phyloP scores from a whole-genome alignment of 2,888 invertebrate genomes.

The Amphipyra berbera region DNA sequence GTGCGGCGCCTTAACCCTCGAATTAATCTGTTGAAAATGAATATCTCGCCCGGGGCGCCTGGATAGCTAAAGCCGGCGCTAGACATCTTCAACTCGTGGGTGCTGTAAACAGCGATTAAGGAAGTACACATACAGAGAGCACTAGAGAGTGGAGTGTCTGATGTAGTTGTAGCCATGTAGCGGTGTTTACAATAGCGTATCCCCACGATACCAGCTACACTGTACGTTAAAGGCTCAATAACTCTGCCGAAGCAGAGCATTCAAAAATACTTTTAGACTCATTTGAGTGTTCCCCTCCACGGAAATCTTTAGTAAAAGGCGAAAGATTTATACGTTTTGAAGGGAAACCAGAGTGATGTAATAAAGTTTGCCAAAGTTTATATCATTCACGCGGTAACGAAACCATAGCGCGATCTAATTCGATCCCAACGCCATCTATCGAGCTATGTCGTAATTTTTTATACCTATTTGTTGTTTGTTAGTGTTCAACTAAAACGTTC shows the following conservation, averaged over 20 bases:
- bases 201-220: too few relatives aligned
- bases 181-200: too few relatives aligned
- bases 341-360: constrained; percentile 6
- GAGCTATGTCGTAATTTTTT: not conserved
- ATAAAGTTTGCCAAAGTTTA: not conserved
- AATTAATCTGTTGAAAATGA: too few relatives aligned
- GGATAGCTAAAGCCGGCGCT: too few relatives aligned
- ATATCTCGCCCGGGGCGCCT: too few relatives aligned
- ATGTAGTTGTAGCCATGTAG: too few relatives aligned
- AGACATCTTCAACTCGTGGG: too few relatives aligned
- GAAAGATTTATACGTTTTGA: constrained; percentile 11
- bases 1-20: too few relatives aligned
- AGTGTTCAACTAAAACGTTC: not conserved
- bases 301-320: constrained; percentile 13
- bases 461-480: not conserved
- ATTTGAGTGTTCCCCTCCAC: constrained; percentile 12
- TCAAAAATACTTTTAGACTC: constrained; percentile 1
- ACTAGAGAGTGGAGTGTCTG: too few relatives aligned
- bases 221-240: too few relatives aligned
- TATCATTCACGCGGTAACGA: constrained; percentile 16
- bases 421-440: constrained; percentile 39
- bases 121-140: too few relatives aligned
- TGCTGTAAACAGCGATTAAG: too few relatives aligned
- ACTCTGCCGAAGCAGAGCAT: constrained; percentile 4
- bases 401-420: constrained; percentile 38